These are phyloP conservation scores for Coptodon rendalli DNA, from an alignment of 2,113 vertebrate species.

Conservation along the genomic window DNA sequence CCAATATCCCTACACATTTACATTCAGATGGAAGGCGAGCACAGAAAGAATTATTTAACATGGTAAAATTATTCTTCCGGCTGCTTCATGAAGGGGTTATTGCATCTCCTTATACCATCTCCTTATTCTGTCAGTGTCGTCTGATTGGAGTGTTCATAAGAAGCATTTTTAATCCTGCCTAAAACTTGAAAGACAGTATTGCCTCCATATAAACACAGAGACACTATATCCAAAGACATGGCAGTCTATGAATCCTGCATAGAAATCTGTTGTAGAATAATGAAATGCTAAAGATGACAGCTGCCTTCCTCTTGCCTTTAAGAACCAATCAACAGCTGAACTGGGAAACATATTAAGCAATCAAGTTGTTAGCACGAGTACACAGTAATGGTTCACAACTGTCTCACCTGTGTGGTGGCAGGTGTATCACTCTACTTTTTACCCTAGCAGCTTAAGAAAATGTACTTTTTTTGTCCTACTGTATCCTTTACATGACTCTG, in stretches of 20 bases:
- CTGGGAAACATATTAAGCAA: background rate
- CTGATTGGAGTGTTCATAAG: background rate
- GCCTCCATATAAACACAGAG: background rate
- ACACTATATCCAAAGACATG: background rate
- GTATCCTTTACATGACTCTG: background rate
- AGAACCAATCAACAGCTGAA: background rate
- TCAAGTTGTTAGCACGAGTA: background rate
- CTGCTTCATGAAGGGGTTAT: background rate
- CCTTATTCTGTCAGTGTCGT: background rate
- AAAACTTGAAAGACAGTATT: background rate
- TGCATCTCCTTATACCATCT: background rate
- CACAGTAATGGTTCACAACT: background rate
- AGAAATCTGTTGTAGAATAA: background rate
- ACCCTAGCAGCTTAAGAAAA: background rate
- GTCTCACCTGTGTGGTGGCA: background rate
- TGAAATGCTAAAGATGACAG: background rate
- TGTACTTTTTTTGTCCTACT: background rate
- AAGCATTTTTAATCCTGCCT: background rate
- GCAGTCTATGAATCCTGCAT: background rate
- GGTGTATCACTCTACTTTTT: background rate
- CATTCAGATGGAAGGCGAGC: background rate
- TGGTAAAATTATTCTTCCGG: accelerated
- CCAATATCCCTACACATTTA: background rate
- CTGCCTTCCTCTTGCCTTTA: background rate
- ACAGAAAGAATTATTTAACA: background rate